Base-by-base conservation (phyloP, 2,888 invertebrate species). In the Sturmia bella region DNA sequence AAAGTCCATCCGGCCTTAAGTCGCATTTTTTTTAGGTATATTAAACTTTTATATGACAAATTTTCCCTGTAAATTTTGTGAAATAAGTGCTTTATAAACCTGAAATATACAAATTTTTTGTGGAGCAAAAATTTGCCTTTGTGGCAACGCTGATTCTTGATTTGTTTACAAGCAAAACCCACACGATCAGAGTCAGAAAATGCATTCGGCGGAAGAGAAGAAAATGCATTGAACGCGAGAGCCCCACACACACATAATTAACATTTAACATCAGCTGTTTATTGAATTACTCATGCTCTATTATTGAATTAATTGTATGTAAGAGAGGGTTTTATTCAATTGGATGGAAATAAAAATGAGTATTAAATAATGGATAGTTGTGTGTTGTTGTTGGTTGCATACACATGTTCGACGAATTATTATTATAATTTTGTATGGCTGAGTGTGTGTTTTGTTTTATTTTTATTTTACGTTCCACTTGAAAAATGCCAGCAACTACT, bases 391-490 rank as follows among this genome's bases (percentile, higher is more conserved):
- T 21, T 68, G 32, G 37, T 61, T 76, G 69, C 76, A 76, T 61
- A 76, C 68, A 76, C 61, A 63, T 76, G 69, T 39, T 39, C 50
- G 37, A 76, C 41, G 54, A 63, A 69, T 63, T 54, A 57, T 52
- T 52, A 69, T 54, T 69, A 32, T 32, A 45, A 54, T 24, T 69
- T 59, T 61, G 27, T 48, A 17, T 48, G 56, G n/a, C 2, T 48
- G 17, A 50, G 48, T 48, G 48, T 74, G 48, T 37, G 13, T 64
- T 15, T 61, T 48, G 19, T 70, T 63, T 64, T 66, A 41, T 56
- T 21, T 68, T 59, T 56, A 66, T 45, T 68, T 66, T 73, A 72
- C 57, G 78, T 73, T 79, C 78, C 78, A 79, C 78, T 78, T 78
- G 64, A 72, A 72, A 63, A 64, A 41, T 15, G 70, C 56, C 63